Percentiles rank a stretch among this genome's conserved stretches.
These are phyloP conservation scores for Sapayoa aenigma DNA, from an alignment of 2,113 vertebrate species.

Conservation along the genomic window DNA sequence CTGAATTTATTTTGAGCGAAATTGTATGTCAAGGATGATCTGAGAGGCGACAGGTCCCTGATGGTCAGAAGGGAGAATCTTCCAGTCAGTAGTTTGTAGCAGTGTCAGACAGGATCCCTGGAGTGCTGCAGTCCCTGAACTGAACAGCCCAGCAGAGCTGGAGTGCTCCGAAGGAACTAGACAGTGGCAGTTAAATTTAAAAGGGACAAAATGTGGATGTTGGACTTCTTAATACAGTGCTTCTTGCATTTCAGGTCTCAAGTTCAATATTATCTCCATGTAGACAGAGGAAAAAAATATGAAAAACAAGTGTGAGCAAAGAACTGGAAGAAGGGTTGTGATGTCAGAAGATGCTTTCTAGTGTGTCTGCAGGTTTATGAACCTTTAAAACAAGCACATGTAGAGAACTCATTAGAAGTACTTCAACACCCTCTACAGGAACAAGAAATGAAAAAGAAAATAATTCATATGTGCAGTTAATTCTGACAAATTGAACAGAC, in stretches of 20 bases:
- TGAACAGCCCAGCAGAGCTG: neutral
- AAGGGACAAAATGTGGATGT: neutral
- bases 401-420: neutral
- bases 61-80: neutral
- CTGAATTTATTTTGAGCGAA: neutral
- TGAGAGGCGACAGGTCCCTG: neutral
- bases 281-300: neutral
- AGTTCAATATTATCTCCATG: neutral
- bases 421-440: conserved; percentile 53
- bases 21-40: neutral
- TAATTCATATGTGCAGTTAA: neutral
- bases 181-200: neutral
- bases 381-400: neutral
- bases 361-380: neutral
- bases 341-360: neutral
- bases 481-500: neutral
- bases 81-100: neutral
- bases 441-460: neutral
- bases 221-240: neutral
- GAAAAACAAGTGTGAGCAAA: neutral
- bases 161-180: neutral
- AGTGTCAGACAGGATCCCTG: neutral
- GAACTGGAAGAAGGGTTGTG: neutral
- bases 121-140: neutral
- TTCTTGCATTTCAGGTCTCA: neutral